Conservation (phyloP, 2,797 vertebrate genomes). For the Paratrypauchen microcephalus region DNA sequence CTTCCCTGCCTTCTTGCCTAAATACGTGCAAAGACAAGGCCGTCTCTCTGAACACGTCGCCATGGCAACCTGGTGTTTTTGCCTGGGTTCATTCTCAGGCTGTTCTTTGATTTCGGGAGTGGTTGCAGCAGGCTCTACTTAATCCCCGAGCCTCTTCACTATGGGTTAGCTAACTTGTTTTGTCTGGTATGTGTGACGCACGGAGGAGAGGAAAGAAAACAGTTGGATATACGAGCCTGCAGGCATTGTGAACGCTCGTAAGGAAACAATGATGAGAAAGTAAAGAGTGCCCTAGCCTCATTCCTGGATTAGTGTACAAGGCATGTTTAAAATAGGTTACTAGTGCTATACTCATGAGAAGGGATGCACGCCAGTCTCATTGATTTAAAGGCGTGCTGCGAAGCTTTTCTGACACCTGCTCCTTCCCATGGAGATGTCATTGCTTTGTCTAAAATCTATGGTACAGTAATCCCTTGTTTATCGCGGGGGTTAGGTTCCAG, state of each 20-base stretch:
- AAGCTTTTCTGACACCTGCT: background rate
- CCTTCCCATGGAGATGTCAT: no score
- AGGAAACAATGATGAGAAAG: conserved; percentile 6
- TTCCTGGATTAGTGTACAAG: background rate
- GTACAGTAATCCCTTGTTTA: no score
- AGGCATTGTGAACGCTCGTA: conserved; percentile 4
- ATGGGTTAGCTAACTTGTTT: conserved; percentile 3
- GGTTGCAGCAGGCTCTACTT: conserved; percentile 1
- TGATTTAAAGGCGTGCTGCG: background rate
- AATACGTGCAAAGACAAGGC: conserved; percentile 16
- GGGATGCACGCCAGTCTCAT: background rate
- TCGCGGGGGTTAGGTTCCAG: no score
- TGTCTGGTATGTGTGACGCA: conserved; percentile 41
- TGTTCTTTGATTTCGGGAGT: conserved; percentile 16
- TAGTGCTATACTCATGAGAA: background rate
- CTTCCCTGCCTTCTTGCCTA: no score
- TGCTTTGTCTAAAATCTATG: no score
- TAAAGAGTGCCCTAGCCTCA: background rate
- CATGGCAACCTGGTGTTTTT: conserved; percentile 37
- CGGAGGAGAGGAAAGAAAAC: background rate
- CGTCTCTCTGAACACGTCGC: background rate
- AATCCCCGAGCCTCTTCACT: background rate
- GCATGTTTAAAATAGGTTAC: background rate
- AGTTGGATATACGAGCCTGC: background rate
- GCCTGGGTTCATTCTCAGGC: background rate